phyloP scores from a whole-genome alignment of 2,113 vertebrate species.

The Heteronetta atricapilla region DNA sequence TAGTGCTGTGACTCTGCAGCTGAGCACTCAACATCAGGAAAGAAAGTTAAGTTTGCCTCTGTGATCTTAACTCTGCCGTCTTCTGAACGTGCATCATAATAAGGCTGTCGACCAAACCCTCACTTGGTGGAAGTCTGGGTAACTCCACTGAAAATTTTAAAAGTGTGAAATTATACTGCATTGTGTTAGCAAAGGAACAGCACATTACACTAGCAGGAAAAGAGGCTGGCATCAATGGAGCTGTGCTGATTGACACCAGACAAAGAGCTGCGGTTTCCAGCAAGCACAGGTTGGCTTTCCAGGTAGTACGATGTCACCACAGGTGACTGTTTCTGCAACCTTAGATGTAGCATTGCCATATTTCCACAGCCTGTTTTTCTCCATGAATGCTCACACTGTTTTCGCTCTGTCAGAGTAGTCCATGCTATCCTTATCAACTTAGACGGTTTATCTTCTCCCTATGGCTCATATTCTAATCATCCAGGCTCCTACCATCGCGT shows the following conservation, averaged over 20 bases:
- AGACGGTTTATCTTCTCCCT: conserved; percentile 27
- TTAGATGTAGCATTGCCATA: not conserved
- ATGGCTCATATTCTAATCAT: conserved; percentile 18
- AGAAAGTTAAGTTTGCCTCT: not conserved
- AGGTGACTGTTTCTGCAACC: not conserved
- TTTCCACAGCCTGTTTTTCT: not conserved
- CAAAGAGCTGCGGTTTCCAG: not conserved
- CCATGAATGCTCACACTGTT: not conserved
- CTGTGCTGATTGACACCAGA: not conserved
- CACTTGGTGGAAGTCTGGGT: not conserved
- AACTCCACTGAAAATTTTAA: not conserved
- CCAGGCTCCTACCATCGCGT: not conserved
- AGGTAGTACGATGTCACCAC: not conserved
- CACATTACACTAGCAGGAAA: not conserved
- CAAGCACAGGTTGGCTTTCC: not conserved
- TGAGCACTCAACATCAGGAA: not conserved
- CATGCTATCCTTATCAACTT: not conserved
- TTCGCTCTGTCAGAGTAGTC: not conserved
- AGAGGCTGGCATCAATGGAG: not conserved
- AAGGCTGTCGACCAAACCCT: not conserved
- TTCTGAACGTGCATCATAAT: not conserved
- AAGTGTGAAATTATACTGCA: not conserved
- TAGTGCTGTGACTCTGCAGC: not conserved
- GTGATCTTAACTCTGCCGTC: not conserved
- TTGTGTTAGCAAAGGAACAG: not conserved